Evolutionary conservation across 2,113 vertebrate genomes (phyloP), one percentile per base, ranked within the genome.

Genomic region (Tylochromis polylepis): DNA sequence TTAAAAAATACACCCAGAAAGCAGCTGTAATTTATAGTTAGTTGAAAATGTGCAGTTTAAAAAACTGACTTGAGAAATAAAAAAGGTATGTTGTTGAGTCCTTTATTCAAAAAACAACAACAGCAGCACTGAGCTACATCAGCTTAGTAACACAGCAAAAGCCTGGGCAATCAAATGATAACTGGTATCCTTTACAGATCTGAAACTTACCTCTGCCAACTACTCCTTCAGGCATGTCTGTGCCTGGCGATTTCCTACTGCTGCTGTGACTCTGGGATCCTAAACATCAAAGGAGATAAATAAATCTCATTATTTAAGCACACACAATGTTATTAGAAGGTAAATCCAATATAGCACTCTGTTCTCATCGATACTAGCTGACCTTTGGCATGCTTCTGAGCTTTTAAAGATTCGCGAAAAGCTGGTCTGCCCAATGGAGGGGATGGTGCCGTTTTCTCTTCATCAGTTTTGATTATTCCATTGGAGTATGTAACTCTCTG

Each of bases 131-230:
- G 15, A 75, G 41, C 41, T 18, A 49, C 70, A 75, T 49, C 24
- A 49, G 5, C 41, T 75, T 49, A 49, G 70, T 20, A 75, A 75
- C 67, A 49, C 24, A 77, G 70, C 15, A 82, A 51, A 80, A 38
- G 5, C 43, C 10, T 27, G 18, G 10, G 34, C 15, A 81, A 49
- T 55, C 58, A n/a, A 79, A 65, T n/a, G 41, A 27, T 34, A 27
- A 82, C 34, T 60, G 27, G 9, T 60, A 20, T 11, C 9, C 10
- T 75, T 3, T 29, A 78, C 31, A 56, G n/a, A 53, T 83, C 4
- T 43, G 9, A 67, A 24, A 93, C 93, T 88, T 65, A 98, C 98
- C 98, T 98, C 96, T 97, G 86, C 97, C 98, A 90, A 97, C 89
- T 85, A 98, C 90, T 57, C 97, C 97, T 82, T 97, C 97, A 81